These are phyloP conservation scores for Protobothrops mucrosquamatus DNA, from an alignment of 2,113 vertebrate species.

Conservation along the genomic window DNA sequence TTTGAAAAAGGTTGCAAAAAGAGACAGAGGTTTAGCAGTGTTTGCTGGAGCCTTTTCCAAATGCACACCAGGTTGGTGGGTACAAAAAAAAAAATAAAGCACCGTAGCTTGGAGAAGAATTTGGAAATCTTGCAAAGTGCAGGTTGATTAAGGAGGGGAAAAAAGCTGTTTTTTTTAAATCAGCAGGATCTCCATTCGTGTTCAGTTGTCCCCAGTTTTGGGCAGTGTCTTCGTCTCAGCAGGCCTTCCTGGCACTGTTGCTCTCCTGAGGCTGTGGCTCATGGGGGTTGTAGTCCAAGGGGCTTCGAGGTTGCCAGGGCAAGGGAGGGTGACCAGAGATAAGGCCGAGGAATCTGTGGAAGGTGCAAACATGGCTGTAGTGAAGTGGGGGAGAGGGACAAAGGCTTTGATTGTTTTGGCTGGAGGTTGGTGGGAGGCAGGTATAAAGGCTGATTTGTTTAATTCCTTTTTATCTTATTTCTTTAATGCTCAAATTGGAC, in stretches of 20 bases:
- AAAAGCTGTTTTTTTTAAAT: not conserved
- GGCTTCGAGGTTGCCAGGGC: not conserved
- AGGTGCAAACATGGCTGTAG: fast-evolving
- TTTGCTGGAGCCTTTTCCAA: not conserved
- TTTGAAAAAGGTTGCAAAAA: not conserved
- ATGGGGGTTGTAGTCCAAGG: not conserved
- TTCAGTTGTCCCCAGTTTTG: not conserved
- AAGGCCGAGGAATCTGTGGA: not conserved
- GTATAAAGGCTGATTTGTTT: not conserved
- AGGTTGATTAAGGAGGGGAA: not conserved
- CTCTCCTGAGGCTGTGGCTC: not conserved
- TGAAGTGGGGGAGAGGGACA: not conserved
- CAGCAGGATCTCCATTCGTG: not conserved
- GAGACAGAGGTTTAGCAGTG: fast-evolving
- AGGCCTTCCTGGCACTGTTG: not conserved
- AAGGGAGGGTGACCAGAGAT: not conserved
- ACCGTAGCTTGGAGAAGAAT: not conserved
- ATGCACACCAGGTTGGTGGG: not conserved
- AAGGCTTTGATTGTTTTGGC: not conserved
- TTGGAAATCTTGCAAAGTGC: not conserved
- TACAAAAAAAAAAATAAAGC: not conserved
- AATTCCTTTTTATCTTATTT: not conserved
- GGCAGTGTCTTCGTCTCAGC: fast-evolving
- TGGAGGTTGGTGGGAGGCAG: not conserved
- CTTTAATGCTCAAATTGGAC: not conserved